Percentiles rank a stretch among this genome's conserved stretches.
Conservation (phyloP, 1,140 invertebrate genomes). For the Metopolophium dirhodum region DNA sequence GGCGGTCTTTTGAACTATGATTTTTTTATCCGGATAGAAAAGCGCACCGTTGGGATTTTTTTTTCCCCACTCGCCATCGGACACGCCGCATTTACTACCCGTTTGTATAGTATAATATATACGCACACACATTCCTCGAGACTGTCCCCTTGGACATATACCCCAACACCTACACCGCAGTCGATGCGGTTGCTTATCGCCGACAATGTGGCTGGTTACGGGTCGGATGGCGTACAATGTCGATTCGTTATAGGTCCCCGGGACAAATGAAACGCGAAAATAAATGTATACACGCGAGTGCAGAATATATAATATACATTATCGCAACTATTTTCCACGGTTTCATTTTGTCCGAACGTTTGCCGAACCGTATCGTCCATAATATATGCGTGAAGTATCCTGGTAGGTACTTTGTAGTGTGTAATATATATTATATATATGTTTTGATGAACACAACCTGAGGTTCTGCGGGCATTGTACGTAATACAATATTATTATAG, state of each 20-base stretch:
- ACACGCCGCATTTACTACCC: background rate
- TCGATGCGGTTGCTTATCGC: background rate
- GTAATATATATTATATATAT: background rate
- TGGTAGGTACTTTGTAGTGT: too few relatives aligned
- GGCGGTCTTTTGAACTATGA: background rate
- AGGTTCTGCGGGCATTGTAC: background rate
- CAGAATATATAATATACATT: background rate
- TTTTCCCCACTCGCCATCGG: background rate
- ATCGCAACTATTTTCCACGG: background rate
- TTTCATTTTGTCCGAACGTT: background rate
- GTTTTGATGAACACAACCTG: background rate
- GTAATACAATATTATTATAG: background rate
- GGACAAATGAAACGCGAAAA: background rate
- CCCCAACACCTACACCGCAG: slow-evolving; percentile 13
- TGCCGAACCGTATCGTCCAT: background rate
- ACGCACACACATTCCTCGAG: background rate
- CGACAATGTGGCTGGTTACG: background rate
- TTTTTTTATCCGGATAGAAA: background rate
- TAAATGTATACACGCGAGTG: background rate
- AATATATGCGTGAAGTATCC: background rate
- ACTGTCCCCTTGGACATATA: background rate
- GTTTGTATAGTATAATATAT: too few relatives aligned
- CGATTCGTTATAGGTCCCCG: background rate
- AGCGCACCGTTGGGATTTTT: background rate
- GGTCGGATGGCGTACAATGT: background rate